phyloP scores from a whole-genome alignment of 2,113 vertebrate genomes.

The Psilopsiagon aymara region DNA sequence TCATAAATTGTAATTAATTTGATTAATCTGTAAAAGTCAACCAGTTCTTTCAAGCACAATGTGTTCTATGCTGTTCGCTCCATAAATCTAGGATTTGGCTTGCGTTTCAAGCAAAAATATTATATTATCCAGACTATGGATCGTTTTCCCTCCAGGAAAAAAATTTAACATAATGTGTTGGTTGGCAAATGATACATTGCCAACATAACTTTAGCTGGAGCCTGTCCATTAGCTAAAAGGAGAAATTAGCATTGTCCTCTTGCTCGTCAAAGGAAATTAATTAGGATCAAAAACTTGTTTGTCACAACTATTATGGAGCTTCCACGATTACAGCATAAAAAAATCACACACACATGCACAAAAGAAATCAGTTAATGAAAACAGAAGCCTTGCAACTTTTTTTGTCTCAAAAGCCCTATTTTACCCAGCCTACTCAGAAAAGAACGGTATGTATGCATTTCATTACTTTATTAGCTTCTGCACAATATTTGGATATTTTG shows the following conservation, averaged over 20 bases:
- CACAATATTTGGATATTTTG: neutral
- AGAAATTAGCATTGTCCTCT: neutral
- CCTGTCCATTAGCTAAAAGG: neutral
- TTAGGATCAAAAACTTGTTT: neutral
- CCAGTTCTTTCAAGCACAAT: neutral
- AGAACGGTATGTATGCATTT: neutral
- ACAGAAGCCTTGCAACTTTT: neutral
- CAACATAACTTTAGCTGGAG: neutral
- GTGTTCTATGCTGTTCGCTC: neutral
- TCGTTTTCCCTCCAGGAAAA: neutral
- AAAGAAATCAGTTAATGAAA: neutral
- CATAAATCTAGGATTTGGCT: neutral
- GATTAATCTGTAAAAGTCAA: neutral
- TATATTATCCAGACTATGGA: neutral
- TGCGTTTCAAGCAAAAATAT: neutral
- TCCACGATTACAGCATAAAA: neutral
- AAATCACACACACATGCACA: neutral
- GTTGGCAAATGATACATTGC: neutral
- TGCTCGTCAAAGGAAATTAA: constrained; percentile 1
- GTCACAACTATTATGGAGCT: neutral
- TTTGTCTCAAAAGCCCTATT: neutral
- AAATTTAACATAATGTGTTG: neutral
- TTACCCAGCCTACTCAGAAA: neutral
- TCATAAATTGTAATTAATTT: neutral
- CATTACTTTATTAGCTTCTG: neutral